Conservation (phyloP, 2,113 vertebrate genomes). For the Charadrius vociferus region DNA sequence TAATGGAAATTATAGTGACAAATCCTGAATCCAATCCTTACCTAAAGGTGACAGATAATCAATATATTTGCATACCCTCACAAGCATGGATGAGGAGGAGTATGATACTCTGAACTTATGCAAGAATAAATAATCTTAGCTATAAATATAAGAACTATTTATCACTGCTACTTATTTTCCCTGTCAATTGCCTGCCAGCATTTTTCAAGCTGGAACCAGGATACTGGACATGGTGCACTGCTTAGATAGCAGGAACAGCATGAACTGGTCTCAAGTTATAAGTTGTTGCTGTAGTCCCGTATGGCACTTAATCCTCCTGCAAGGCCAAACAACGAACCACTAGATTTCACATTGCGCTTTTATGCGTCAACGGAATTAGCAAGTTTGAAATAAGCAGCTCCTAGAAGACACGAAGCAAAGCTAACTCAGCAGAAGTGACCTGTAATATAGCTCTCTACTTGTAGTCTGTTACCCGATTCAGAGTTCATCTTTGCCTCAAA, state of each 20-base stretch:
- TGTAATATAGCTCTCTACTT: background rate
- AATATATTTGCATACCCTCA: background rate
- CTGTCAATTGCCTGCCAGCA: background rate
- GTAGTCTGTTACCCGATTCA: background rate
- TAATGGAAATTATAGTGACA: slow-evolving; percentile 1
- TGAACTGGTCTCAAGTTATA: background rate
- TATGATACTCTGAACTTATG: background rate
- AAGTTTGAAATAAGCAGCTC: background rate
- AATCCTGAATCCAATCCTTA: background rate
- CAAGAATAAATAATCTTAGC: background rate
- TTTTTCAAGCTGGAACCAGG: background rate
- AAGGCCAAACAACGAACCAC: background rate
- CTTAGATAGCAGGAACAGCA: background rate
- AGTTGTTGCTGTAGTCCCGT: background rate
- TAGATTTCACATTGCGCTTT: background rate
- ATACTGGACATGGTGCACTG: background rate
- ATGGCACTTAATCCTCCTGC: background rate
- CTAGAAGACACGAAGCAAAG: background rate
- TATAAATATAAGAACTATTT: background rate
- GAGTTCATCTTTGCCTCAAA: background rate
- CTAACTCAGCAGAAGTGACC: background rate
- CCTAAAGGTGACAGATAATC: background rate
- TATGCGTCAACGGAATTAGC: background rate
- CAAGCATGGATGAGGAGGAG: background rate
- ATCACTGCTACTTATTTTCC: background rate